Evolutionary conservation across 2,888 invertebrate genomes (phyloP).

Genomic region (Monopis laevigella): DNA sequence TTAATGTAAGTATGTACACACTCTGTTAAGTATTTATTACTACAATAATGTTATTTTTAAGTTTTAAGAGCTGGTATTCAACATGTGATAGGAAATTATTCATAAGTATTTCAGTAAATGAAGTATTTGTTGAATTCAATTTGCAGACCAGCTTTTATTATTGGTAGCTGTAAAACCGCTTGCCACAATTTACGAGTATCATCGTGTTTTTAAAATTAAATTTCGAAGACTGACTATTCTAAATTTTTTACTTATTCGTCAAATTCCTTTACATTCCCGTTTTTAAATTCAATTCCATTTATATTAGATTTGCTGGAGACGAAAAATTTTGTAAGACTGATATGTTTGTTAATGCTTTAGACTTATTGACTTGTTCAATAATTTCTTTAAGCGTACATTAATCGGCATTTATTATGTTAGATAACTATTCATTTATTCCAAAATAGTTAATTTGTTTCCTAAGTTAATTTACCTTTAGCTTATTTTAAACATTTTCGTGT

Average conservation of each 20-base stretch:
- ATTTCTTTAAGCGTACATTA: constrained; percentile 20
- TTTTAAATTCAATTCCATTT: constrained; percentile 4
- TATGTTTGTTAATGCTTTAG: constrained; percentile 32
- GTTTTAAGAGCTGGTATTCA: constrained; percentile 1
- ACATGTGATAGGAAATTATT: too few relatives aligned
- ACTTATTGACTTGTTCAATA: constrained; percentile 55
- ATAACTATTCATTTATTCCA: constrained; percentile 29
- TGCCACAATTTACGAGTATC: constrained; percentile 4
- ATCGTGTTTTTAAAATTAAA: constrained; percentile 14
- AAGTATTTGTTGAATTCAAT: too few relatives aligned
- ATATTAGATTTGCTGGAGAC: constrained; percentile 2
- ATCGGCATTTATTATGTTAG: constrained; percentile 13
- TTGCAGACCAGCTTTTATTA: constrained; percentile 1
- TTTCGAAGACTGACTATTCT: constrained; percentile 62
- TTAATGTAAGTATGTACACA: background rate
- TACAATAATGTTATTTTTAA: constrained; percentile 6
- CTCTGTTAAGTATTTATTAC: constrained; percentile 8
- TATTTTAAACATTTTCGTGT: too few relatives aligned
- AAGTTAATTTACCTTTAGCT: constrained; percentile 53
- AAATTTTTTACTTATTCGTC: constrained; percentile 33
- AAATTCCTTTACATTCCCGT: constrained; percentile 29
- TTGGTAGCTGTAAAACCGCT: constrained; percentile 5
- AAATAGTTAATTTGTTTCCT: constrained; percentile 49
- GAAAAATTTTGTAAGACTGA: background rate
- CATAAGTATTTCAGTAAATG: too few relatives aligned